Evolutionary conservation across 1,140 invertebrate species (phyloP), one percentile per base, ranked within the genome.

Genomic region (Caerostris extrusa): DNA sequence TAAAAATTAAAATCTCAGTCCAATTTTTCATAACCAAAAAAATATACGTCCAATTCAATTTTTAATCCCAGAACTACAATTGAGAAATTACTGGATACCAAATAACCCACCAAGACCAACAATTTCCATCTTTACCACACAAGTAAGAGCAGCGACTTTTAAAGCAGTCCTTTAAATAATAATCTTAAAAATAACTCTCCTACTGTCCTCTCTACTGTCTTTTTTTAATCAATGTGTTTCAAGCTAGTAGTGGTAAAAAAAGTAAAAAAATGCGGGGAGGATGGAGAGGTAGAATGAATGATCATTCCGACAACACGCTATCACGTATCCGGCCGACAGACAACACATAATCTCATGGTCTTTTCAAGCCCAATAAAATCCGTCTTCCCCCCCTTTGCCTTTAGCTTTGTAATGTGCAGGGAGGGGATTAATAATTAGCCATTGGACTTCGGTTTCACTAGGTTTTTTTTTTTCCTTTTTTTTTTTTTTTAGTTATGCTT

Each of bases 341-440:
- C 14, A 81, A 17, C n/a, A 58, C 50, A 81, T n/a, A 60, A 71
- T n/a, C 57, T n/a, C 53, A 77, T 53, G 50, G 19, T 77, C 56
- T 90, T 58, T 81, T 81, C 71, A 67, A 77, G 71, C 67, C 71
- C 81, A 77, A 90, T 90, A 90, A 90, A 90, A 87, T 87, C 85
- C 64, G 53, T 17, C 55, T 3, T 7, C n/a, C 55, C 71, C 34
- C 71, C 34, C n/a, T 53, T 55, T 5, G 3, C 7, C 3, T 7
- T 19, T 14, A 7, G 34, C n/a, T 17, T 6, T 56, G 61, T 82
- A 90, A 50, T 81, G 69, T 58, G 34, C 57, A 34, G 89, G 64
- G 89, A 82, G 85, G 58, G 58, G 50, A 50, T 77, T 77, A 58
- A 81, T 69, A 90, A 90, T 90, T 90, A 90, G 89, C 69, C 89